Conservation (phyloP, 2,113 vertebrate species). For the Taxidea taxus region DNA sequence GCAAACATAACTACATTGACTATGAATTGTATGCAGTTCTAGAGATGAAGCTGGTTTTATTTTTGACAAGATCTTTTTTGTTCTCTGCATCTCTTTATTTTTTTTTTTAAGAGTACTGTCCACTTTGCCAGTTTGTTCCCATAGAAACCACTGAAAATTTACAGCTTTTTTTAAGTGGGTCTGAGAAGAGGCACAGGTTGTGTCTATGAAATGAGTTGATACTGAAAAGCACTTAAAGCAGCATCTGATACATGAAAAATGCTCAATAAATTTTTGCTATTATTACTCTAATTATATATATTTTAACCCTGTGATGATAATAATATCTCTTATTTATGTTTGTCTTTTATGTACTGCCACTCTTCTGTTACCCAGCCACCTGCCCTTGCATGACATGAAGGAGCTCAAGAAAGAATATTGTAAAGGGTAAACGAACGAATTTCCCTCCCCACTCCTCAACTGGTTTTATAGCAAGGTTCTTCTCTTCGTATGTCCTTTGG, state of each 20-base stretch:
- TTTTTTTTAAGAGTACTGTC: background rate
- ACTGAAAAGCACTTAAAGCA: slow-evolving; percentile 1
- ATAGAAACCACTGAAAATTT: slow-evolving; percentile 65
- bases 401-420: background rate
- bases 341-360: background rate
- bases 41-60: slow-evolving; percentile 51
- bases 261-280: background rate
- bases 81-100: background rate
- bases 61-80: slow-evolving; percentile 50
- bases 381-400: background rate
- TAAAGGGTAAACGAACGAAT: background rate
- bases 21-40: slow-evolving; percentile 24
- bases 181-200: slow-evolving; percentile 44
- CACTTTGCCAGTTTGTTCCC: slow-evolving; percentile 67
- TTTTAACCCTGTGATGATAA: background rate
- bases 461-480: background rate
- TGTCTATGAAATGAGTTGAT: slow-evolving; percentile 40
- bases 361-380: background rate
- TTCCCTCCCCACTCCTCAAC: background rate
- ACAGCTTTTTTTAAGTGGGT: slow-evolving; percentile 48
- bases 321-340: slow-evolving; percentile 30
- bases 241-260: background rate
- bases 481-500: background rate
- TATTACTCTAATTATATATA: slow-evolving; percentile 25
- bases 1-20: background rate